Conservation (phyloP, 2,888 invertebrate species). For the Capitulum mitella region DNA sequence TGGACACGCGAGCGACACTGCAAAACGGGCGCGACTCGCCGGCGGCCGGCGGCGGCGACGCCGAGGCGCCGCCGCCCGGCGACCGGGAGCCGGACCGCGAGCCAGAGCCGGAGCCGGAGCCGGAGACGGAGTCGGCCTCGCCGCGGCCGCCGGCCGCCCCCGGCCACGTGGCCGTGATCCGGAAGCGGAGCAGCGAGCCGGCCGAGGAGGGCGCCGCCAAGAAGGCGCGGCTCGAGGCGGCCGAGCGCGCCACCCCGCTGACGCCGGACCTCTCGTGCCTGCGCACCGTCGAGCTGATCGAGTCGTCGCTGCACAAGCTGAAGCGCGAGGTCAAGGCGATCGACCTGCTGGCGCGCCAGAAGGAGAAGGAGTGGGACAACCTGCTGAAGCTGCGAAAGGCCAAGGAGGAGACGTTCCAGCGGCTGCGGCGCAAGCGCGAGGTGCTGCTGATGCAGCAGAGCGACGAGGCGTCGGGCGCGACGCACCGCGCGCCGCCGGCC, state of each 20-base stretch:
- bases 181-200: background rate
- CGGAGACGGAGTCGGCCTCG: no score
- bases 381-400: constrained; percentile 33
- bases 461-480: constrained; percentile 1
- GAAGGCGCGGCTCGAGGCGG: background rate
- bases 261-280: background rate
- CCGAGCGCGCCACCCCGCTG: constrained; percentile 7
- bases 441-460: constrained; percentile 26
- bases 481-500: background rate
- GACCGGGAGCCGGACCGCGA: no score
- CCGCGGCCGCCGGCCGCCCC: background rate
- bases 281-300: constrained; percentile 24
- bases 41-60: background rate
- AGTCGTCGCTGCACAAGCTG: constrained; percentile 16
- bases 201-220: background rate
- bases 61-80: background rate
- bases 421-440: constrained; percentile 30
- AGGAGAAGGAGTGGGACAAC: constrained; percentile 36
- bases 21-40: background rate
- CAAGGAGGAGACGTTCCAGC: constrained; percentile 33
- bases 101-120: no score
- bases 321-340: constrained; percentile 29
- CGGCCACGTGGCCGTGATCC: background rate
- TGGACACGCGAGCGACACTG: background rate
- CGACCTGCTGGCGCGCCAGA: constrained; percentile 32